Evolutionary conservation across 2,113 vertebrate genomes (phyloP), one percentile per base, ranked within the genome.

Genomic region (Syrmaticus mikado): DNA sequence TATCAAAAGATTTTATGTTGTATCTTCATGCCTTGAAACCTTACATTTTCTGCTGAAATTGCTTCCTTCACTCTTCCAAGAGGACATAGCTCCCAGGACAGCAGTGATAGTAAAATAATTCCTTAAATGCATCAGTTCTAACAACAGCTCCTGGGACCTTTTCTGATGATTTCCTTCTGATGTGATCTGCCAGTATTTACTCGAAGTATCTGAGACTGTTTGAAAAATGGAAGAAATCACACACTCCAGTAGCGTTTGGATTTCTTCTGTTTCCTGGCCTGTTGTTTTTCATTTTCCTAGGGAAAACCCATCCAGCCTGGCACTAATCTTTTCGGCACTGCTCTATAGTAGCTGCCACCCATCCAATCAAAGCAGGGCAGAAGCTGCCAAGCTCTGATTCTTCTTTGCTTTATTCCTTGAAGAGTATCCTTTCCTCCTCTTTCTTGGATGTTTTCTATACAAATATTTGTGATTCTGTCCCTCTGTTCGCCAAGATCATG

Each of bases 371-470:
- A 95, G 87, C 58, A 32, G 72, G 34, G 20, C 61, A 91, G 74
- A 73, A 89, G 28, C 38, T 93, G 36, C 85, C 87, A 88, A 80
- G 48, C 77, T 96, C 75, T 92, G 70, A 25, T 41, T n/a, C 83
- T 89, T 93, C 50, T 43, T 87, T 82, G 28, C 38, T 53, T 90
- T 78, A 61, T 68, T 96, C 80, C 73, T 97, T 3, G 7, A 82
- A 95, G 58, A 88, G 80, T 22, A 34, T 85, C 34, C 14, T 92
- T 89, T 55, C 75, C 82, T 90, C 67, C 67, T 88, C 28, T n/a
- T 95, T 94, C 82, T 70, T 70, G 89, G 38, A 79, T 57, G 27
- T 70, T 89, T 50, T 90, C 30, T 89, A 13, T 74, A 40, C 11
- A 27, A 75, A 19, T 0, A 0, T 88, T 94, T 86, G 46, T 85